Base-by-base conservation (phyloP, 2,888 invertebrate genomes). In the Drosophila ezoana region DNA sequence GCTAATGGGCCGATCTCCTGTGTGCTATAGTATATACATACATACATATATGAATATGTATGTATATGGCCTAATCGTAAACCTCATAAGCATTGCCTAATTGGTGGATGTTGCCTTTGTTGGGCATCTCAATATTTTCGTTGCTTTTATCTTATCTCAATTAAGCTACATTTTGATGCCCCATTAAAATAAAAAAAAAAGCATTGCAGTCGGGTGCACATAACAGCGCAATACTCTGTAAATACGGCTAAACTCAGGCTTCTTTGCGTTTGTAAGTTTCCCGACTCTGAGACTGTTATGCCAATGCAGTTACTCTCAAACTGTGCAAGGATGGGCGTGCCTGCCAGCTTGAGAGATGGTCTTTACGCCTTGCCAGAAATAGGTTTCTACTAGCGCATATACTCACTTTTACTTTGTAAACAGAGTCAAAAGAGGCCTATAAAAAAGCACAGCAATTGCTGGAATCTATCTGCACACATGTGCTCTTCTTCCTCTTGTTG, bases 131-230 rank as follows among this genome's bases (percentile, higher is more conserved):
- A 23, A 78, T 72, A 64, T 74, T 68, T 76, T 65, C 37, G 35
- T 54, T 49, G 63, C 52, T 53, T 68, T 74, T 88, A 86, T 83
- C 82, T 83, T 72, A 86, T 83, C 81, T 60, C 11, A 63, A 66
- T 62, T 44, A 57, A 68, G 56, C 53, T 45, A 56, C 45, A 62
- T 48, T 54, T 47, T 33, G 16, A 65, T 64, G 59, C 38, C 40
- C 33, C 44, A 53, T 60, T 57, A 54, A 76, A 37, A n/a, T n/a
- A n/a, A 54, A 20, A 37, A 33, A 28, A 9, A 0, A 35, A 1
- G 4, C 35, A 13, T 13, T 28, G 28, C 8, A 38, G 8, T 11
- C 11, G 38, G 11, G 23, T 8, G 2, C 20, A 11, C 11, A 8
- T 23, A 28, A 14, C 16, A 8, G 28, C 16, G 4, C 8, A 8